A percentile compares a stretch with the other conserved stretches of the same genome.
Evolutionary conservation across 2,888 invertebrate species (phyloP).

Genomic region (Philonicus albiceps): DNA sequence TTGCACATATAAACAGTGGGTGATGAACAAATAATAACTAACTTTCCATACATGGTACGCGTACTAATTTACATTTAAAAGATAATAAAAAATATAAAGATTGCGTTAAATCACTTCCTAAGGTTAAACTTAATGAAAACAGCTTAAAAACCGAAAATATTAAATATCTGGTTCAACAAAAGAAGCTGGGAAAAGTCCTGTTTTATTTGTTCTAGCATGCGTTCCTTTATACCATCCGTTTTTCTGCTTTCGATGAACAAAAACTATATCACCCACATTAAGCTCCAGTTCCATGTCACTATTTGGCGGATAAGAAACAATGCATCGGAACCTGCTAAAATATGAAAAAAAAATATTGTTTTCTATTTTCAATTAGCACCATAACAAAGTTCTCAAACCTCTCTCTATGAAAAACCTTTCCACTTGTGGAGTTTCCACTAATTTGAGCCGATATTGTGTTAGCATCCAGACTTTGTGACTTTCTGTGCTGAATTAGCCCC

Average conservation of each 20-base stretch:
- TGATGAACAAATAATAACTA: background rate
- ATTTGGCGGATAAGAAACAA: constrained; percentile 93
- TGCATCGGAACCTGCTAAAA: constrained; percentile 78
- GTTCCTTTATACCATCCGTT: constrained; percentile 97
- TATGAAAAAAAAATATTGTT: background rate
- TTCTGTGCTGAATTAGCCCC: constrained; percentile 69
- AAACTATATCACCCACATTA: constrained; percentile 88
- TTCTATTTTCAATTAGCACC: background rate
- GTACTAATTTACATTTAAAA: background rate
- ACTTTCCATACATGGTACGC: background rate
- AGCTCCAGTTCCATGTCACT: constrained; percentile 91
- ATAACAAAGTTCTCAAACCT: constrained; percentile 13
- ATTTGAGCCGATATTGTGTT: constrained; percentile 60
- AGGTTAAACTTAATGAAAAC: background rate
- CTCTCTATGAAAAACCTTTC: constrained; percentile 42
- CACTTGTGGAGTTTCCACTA: constrained; percentile 47
- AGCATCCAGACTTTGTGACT: constrained; percentile 85
- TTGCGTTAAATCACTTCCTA: background rate
- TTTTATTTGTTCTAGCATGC: constrained; percentile 86
- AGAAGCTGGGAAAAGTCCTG: constrained; percentile 94
- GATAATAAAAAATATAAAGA: background rate
- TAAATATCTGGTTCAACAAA: constrained; percentile 78
- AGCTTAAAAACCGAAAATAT: constrained; percentile 37
- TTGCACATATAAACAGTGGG: background rate
- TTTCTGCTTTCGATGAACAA: constrained; percentile 89